phyloP scores from a whole-genome alignment of 2,113 vertebrate genomes.

The Oceanites oceanicus region DNA sequence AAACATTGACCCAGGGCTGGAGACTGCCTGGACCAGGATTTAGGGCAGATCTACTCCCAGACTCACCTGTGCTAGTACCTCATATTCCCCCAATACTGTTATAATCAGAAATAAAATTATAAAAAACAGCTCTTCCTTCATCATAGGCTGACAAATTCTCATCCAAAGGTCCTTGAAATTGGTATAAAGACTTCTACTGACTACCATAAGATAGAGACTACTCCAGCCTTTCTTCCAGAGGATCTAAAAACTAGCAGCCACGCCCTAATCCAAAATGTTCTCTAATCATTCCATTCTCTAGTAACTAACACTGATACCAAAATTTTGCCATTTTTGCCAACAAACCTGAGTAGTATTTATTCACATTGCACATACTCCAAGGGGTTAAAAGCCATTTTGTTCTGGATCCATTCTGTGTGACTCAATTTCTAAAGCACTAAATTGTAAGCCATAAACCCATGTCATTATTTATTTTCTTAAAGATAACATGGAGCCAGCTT shows the following conservation, averaged over 20 bases:
- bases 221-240: background rate
- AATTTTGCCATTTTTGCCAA: background rate
- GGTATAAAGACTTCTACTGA: background rate
- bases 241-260: background rate
- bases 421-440: background rate
- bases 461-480: background rate
- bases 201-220: background rate
- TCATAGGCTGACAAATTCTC: background rate
- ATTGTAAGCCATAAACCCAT: background rate
- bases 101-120: background rate
- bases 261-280: background rate
- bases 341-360: background rate
- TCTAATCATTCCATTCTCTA: background rate
- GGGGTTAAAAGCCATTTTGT: background rate
- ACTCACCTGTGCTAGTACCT: background rate
- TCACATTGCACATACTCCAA: background rate
- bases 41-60: background rate
- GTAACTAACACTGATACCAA: background rate
- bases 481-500: background rate
- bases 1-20: background rate
- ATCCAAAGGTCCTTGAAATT: background rate
- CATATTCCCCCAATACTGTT: background rate
- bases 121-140: background rate
- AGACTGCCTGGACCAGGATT: background rate
- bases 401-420: background rate